Evolutionary conservation across 2,888 invertebrate genomes (phyloP), one percentile per base, ranked within the genome.

Genomic region (Pachydiplax longipennis): DNA sequence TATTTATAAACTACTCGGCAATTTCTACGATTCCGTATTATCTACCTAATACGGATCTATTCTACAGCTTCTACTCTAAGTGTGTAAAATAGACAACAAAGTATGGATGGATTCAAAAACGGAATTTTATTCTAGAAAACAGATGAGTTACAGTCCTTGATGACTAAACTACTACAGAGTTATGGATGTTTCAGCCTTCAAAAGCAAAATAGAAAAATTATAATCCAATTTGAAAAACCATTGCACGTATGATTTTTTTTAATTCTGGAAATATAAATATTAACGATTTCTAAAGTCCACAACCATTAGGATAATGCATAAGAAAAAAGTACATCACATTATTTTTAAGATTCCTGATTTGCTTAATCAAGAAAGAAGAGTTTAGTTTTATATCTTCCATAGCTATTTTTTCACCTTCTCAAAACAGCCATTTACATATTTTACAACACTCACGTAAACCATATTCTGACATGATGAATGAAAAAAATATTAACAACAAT

Each of bases 21-120:
- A 61, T 87, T 87, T 87, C 87, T 87, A 87, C 58, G 58, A 25
- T 61, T 87, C 87, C 87, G 87, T 87, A 87, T 87, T 61, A 87
- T 87, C 87, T 87, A 87, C 87, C 87, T 61, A 87, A 87, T 87
- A 87, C 87, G 87, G 87, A 87, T 87, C 87, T 87, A 87, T 87
- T 87, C 87, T 87, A 87, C 87, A 87, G 87, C 87, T 87, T 87
- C 87, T 87, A 87, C 87, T 87, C 87, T 87, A 87, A 87, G 87
- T 87, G 87, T 87, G 87, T 87, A 87, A 87, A 87, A 87, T 87
- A 87, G 87, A 87, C 87, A 87, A 87, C 87, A 87, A 87, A 87
- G 87, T 87, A 87, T 87, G 37, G 87, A 87, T 87, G 87, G 87
- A 87, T 87, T 87, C 87, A 87, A 87, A 87, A 87, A 87, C 87